These are phyloP conservation scores for Lasioglossum vierecki DNA, from an alignment of 2,888 invertebrate species.

Conservation along the genomic window DNA sequence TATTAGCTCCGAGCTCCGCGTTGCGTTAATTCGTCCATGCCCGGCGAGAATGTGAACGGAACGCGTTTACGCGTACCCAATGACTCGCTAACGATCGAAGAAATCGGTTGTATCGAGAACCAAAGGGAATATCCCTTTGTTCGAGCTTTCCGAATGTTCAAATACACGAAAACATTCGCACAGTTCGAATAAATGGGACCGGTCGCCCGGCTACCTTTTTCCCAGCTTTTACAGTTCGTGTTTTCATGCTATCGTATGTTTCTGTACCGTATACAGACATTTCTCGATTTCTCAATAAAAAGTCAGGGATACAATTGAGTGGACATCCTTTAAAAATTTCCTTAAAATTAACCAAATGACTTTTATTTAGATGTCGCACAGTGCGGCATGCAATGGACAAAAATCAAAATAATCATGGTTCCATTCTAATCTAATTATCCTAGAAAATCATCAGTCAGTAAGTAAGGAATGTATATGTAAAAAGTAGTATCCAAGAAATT, in stretches of 20 bases:
- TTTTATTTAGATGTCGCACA: too few species aligned
- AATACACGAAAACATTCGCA: not conserved
- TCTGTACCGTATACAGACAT: too few species aligned
- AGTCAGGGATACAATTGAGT: too few species aligned
- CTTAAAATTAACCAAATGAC: too few species aligned
- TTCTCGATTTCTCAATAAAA: too few species aligned
- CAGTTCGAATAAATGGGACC: not conserved
- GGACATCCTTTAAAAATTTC: too few species aligned
- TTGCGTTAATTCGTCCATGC: constrained; percentile 47
- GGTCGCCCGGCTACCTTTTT: not conserved
- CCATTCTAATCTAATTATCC: too few species aligned
- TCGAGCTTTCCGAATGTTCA: not conserved
- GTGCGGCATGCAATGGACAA: too few species aligned
- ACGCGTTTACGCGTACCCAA: not conserved
- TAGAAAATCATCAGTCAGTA: too few species aligned
- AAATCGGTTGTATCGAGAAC: not conserved
- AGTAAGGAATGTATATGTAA: too few species aligned
- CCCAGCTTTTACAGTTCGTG: not conserved
- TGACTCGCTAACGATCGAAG: constrained; percentile 31
- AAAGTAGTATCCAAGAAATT: too few species aligned
- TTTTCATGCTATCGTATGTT: not conserved
- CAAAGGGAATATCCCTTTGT: not conserved
- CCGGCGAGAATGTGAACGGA: not conserved
- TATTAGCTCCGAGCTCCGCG: constrained; percentile 30
- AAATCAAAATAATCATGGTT: too few species aligned